Conservation (phyloP, 2,113 vertebrate genomes). For the Megalops atlanticus region DNA sequence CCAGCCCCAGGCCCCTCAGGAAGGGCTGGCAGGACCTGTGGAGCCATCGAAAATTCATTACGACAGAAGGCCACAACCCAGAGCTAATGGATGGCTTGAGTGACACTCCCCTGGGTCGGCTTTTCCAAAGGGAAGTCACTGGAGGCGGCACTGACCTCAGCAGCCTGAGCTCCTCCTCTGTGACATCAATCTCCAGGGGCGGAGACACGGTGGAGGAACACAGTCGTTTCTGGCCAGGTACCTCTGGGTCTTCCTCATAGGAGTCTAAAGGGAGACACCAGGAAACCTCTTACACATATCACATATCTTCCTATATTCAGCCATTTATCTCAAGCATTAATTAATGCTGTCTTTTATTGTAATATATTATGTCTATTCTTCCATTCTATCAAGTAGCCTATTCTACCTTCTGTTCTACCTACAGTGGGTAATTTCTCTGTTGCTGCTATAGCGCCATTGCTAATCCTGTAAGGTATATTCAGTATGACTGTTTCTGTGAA, state of each 20-base stretch:
- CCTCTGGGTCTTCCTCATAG: conserved; percentile 78
- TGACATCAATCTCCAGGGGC: conserved; percentile 81
- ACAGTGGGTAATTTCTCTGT: no score
- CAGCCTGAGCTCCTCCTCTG: conserved; percentile 85
- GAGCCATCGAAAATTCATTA: background rate
- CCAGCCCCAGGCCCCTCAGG: conserved; percentile 81
- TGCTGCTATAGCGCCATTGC: no score
- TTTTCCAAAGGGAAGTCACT: background rate
- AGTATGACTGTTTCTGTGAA: no score
- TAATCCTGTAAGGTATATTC: no score
- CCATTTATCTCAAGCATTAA: background rate
- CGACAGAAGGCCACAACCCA: background rate
- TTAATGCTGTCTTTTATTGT: no score
- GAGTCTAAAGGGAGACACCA: conserved; percentile 76
- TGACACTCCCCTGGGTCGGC: background rate
- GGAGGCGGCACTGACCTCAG: conserved; percentile 71
- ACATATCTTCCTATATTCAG: background rate
- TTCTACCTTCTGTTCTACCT: no score
- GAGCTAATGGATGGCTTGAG: background rate
- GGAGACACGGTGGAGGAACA: conserved; percentile 82
- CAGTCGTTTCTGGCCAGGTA: conserved; percentile 75
- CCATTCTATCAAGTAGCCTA: no score
- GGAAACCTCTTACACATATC: background rate
- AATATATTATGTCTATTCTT: no score
- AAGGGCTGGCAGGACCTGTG: conserved; percentile 79